phyloP scores from a whole-genome alignment of 2,888 invertebrate genomes.

The Labia minor region DNA sequence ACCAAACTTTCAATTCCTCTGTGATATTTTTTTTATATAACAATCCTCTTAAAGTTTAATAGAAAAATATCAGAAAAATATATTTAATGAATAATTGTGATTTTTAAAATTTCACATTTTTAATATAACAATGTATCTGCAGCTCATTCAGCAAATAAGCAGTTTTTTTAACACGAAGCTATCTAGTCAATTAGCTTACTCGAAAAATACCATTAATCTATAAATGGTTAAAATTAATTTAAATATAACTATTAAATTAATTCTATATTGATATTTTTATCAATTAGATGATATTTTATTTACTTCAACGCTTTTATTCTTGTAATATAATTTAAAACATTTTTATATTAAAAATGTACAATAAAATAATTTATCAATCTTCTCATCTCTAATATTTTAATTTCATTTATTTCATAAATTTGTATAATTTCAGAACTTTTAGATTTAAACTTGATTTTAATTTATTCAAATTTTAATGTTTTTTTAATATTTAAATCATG shows the following conservation, averaged over 20 bases:
- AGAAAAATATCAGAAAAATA: background rate
- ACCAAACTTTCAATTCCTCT: conserved; percentile 8
- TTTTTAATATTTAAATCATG: too few relatives aligned
- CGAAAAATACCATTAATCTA: too few relatives aligned
- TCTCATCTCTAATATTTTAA: background rate
- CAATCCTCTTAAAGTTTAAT: background rate
- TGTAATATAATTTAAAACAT: background rate
- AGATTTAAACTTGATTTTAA: background rate
- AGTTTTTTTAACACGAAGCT: background rate
- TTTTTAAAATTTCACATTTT: background rate
- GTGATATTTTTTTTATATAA: background rate
- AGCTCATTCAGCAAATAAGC: background rate
- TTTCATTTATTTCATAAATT: background rate
- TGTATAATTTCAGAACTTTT: background rate
- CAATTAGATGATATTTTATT: background rate
- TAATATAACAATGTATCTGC: background rate
- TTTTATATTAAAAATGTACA: conserved; percentile 13
- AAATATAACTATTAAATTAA: background rate
- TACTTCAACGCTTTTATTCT: background rate
- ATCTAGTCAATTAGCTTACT: conserved; percentile 8
- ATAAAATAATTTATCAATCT: background rate
- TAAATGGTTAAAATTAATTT: background rate
- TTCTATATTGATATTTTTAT: background rate
- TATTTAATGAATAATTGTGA: too few relatives aligned
- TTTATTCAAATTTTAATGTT: background rate